A percentile compares a stretch with the other conserved stretches of the same genome.
Conservation (phyloP, 2,888 invertebrate species). For the Orchesellides sinensis region DNA sequence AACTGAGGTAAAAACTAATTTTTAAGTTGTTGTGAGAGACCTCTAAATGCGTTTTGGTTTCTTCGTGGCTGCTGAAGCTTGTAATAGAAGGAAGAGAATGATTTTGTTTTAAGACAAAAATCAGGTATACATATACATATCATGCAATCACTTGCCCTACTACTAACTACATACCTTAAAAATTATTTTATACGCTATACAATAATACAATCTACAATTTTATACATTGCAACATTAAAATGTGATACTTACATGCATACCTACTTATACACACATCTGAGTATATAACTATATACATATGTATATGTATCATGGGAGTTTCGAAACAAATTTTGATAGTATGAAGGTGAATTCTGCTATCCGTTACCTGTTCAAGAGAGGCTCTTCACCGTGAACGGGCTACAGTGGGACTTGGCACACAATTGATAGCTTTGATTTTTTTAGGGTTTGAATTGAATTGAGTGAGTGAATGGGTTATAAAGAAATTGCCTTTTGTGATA, state of each 20-base stretch:
- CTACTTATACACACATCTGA: neutral
- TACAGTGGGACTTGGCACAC: neutral
- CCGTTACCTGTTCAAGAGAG: neutral
- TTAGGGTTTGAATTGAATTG: too few species aligned
- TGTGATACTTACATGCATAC: too few species aligned
- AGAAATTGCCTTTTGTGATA: too few species aligned
- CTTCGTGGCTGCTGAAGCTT: neutral
- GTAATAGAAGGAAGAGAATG: neutral
- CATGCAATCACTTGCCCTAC: neutral
- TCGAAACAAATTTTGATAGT: too few species aligned
- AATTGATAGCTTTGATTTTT: neutral
- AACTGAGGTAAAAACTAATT: neutral
- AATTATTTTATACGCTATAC: neutral
- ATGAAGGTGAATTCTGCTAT: too few species aligned
- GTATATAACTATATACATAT: neutral
- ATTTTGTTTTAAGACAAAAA: slow-evolving; percentile 1
- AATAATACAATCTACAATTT: neutral
- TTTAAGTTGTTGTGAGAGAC: neutral
- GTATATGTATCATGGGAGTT: too few species aligned
- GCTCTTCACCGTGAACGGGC: neutral
- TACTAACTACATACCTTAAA: neutral
- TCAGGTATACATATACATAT: neutral
- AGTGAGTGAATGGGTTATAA: neutral
- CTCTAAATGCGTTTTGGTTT: neutral
- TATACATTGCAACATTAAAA: neutral